Evolutionary conservation across 2,888 invertebrate genomes (phyloP).

Genomic region (Bellardia bayeri): DNA sequence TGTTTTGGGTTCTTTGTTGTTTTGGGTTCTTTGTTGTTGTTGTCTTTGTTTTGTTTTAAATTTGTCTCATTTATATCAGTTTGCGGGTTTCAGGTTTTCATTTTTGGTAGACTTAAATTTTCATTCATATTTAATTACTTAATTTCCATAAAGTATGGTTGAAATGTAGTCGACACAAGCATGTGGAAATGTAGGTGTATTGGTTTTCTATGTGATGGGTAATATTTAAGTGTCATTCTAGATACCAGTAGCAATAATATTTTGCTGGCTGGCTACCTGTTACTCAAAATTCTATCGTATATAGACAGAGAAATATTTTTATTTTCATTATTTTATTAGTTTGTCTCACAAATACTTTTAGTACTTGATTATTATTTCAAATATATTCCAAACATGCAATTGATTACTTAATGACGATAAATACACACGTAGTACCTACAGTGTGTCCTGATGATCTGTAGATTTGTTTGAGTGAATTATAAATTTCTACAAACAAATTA

Average conservation of each 20-base stretch:
- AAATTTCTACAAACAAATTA: no score
- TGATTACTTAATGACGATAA: slow-evolving; percentile 52
- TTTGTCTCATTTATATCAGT: slow-evolving; percentile 20
- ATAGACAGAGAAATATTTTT: slow-evolving; percentile 3
- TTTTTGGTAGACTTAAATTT: slow-evolving; percentile 40
- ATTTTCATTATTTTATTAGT: slow-evolving; percentile 5
- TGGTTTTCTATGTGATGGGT: slow-evolving; percentile 4
- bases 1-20: slow-evolving; percentile 8
- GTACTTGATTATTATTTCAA: slow-evolving; percentile 49
- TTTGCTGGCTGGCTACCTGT: slow-evolving; percentile 43
- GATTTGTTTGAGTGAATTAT: neutral
- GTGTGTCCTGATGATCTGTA: neutral
- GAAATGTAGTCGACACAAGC: neutral
- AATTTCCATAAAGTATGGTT: slow-evolving; percentile 27
- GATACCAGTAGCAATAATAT: slow-evolving; percentile 15
- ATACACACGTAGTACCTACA: neutral
- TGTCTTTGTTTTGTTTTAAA: neutral
- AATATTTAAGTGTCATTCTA: slow-evolving; percentile 37
- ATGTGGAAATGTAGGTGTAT: slow-evolving; percentile 13
- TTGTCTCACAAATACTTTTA: slow-evolving; percentile 35
- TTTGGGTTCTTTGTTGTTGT: slow-evolving; percentile 7
- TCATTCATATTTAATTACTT: slow-evolving; percentile 65
- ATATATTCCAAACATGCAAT: slow-evolving; percentile 63
- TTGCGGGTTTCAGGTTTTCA: slow-evolving; percentile 9
- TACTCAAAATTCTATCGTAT: slow-evolving; percentile 5